Evolutionary conservation across 2,113 vertebrate species (phyloP).

Genomic region (Coryphaenoides rupestris): DNA sequence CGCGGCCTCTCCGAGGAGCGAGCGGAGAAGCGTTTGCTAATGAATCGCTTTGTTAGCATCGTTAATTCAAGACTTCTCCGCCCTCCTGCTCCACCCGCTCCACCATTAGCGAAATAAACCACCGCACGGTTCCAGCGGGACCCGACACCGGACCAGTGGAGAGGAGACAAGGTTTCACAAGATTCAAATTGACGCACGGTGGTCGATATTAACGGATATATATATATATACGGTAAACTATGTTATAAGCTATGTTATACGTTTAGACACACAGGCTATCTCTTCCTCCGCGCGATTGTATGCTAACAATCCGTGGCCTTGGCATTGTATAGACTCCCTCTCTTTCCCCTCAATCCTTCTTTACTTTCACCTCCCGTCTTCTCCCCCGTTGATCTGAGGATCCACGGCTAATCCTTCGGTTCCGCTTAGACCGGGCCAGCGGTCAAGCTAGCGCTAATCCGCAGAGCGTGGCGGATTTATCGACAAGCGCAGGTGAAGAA

Average conservation of each 20-base stretch:
- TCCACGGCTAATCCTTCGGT: conserved; percentile 50
- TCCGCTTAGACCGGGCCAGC: conserved; percentile 30
- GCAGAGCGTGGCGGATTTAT: conserved; percentile 40
- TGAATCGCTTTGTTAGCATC: conserved; percentile 34
- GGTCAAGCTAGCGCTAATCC: conserved; percentile 44
- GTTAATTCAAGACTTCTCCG: conserved; percentile 19
- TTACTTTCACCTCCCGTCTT: not conserved
- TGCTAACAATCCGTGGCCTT: too few species aligned
- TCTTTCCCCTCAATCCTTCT: not conserved
- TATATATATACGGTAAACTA: too few species aligned
- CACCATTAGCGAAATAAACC: too few species aligned
- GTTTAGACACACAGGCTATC: too few species aligned
- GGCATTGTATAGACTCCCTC: conserved; percentile 8
- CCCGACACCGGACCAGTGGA: too few species aligned
- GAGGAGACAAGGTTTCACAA: too few species aligned
- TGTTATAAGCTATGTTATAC: too few species aligned
- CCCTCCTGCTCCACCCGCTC: not conserved
- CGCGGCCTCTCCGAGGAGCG: conserved; percentile 27
- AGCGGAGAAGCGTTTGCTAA: conserved; percentile 23
- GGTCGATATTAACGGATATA: too few species aligned
- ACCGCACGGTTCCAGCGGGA: too few species aligned
- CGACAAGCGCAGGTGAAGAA: conserved; percentile 40
- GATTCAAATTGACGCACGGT: too few species aligned
- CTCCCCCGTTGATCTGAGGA: conserved; percentile 32
- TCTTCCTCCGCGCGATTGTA: too few species aligned